Conservation (phyloP, 2,113 vertebrate species). For the Leucoraja erinaceus region DNA sequence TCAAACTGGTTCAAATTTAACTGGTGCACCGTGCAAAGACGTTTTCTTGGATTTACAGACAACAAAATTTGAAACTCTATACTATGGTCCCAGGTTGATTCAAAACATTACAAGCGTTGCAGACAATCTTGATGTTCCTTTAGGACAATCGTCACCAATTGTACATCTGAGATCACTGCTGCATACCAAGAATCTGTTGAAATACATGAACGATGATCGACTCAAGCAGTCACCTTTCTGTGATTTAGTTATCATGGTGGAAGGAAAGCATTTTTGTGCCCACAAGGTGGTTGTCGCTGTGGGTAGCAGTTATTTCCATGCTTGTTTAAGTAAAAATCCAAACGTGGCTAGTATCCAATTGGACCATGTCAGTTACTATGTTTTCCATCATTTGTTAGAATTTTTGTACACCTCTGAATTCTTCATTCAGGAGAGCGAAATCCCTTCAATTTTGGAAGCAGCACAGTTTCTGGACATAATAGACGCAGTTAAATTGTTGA, state of each 20-base stretch:
- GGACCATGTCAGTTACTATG: constrained; percentile 81
- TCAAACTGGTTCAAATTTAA: constrained; percentile 25
- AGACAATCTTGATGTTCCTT: constrained; percentile 20
- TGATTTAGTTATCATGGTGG: constrained; percentile 77
- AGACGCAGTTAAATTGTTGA: constrained; percentile 81
- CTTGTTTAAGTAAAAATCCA: constrained; percentile 82
- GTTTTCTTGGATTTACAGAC: constrained; percentile 36
- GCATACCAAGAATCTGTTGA: constrained; percentile 76
- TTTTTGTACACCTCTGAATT: constrained; percentile 92
- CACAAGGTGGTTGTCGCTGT: constrained; percentile 93
- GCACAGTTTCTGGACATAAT: constrained; percentile 92
- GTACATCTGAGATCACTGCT: constrained; percentile 64
- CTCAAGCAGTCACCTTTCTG: constrained; percentile 75
- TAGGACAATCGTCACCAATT: constrained; percentile 12
- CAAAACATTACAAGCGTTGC: constrained; percentile 20
- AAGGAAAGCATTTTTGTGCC: constrained; percentile 75
- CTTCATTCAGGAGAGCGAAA: constrained; percentile 71
- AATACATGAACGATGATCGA: constrained; percentile 84
- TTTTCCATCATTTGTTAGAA: constrained; percentile 80
- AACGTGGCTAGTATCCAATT: constrained; percentile 68
- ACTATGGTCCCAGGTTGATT: constrained; percentile 20
- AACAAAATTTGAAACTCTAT: constrained; percentile 31
- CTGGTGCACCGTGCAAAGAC: constrained; percentile 1
- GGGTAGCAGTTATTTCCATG: constrained; percentile 93
- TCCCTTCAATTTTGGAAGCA: constrained; percentile 74